Evolutionary conservation across 2,888 invertebrate genomes (phyloP).

Genomic region (Amiota communis): DNA sequence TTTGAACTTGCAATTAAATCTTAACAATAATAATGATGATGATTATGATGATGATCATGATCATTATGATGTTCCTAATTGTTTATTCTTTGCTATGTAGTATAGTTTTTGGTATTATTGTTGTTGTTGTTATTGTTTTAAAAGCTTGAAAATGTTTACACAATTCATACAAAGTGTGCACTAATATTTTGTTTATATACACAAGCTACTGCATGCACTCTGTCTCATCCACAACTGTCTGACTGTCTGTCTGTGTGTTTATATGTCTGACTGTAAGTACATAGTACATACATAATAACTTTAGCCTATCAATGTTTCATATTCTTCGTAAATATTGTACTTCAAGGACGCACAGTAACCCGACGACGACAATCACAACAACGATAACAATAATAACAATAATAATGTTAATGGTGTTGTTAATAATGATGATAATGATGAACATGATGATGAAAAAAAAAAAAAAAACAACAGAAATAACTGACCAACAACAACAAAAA

Average conservation of each 20-base stretch:
- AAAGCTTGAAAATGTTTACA: background rate
- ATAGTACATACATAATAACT: too few species aligned
- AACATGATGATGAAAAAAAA: background rate
- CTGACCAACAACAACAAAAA: conserved; percentile 61
- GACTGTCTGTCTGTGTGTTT: too few species aligned
- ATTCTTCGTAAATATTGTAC: conserved; percentile 54
- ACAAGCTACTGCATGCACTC: conserved; percentile 2
- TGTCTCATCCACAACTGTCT: background rate
- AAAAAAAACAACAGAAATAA: conserved; percentile 48
- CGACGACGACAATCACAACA: conserved; percentile 3
- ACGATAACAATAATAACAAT: background rate
- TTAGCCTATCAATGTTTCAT: conserved; percentile 35
- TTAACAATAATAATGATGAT: too few species aligned
- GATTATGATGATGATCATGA: too few species aligned
- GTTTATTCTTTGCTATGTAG: too few species aligned
- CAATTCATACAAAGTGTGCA: background rate
- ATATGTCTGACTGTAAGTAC: too few species aligned
- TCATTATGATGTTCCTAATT: too few species aligned
- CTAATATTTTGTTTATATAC: background rate
- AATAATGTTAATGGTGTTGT: background rate
- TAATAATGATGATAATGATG: background rate
- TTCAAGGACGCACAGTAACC: conserved; percentile 62
- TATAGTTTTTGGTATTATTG: too few species aligned
- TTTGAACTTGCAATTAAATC: conserved; percentile 18
- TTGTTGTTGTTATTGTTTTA: too few species aligned